Conservation (phyloP, 1,140 invertebrate genomes). For the Bombus haemorrhoidalis region DNA sequence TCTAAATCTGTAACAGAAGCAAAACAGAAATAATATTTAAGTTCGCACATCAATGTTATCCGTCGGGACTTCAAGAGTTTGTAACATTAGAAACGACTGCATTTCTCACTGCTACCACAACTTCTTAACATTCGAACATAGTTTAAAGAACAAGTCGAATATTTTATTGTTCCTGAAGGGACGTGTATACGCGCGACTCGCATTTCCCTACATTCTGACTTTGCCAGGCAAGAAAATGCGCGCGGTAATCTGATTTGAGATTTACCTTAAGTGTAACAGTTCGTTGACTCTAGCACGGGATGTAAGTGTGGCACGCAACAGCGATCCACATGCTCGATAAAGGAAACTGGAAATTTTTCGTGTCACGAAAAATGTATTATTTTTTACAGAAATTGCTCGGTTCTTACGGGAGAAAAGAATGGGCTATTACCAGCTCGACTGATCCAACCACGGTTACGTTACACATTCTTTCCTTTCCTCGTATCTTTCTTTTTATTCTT, state of each 20-base stretch:
- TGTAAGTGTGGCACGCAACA: constrained; percentile 55
- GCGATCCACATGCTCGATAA: constrained; percentile 61
- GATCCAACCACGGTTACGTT: background rate
- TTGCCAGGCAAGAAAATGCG: constrained; percentile 54
- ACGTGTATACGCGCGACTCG: background rate
- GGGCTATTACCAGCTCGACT: background rate
- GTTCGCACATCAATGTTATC: background rate
- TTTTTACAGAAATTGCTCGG: constrained; percentile 55
- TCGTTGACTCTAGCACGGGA: constrained; percentile 55
- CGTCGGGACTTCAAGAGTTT: background rate
- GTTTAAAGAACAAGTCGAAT: constrained; percentile 18
- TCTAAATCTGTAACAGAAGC: background rate
- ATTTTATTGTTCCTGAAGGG: constrained; percentile 9
- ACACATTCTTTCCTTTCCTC: background rate
- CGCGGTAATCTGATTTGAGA: constrained; percentile 64
- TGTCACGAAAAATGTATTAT: constrained; percentile 49
- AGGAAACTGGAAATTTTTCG: constrained; percentile 35
- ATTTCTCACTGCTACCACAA: background rate
- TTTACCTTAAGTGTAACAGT: constrained; percentile 52
- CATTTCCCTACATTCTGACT: constrained; percentile 13
- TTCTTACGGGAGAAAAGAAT: background rate
- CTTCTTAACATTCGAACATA: background rate
- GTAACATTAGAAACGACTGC: background rate
- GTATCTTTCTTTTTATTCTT: constrained; percentile 6
- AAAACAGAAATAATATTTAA: background rate